A percentile compares a stretch with the other conserved stretches of the same genome.
phyloP scores from a whole-genome alignment of 2,797 vertebrate genomes.

The Otolemur crassicaudatus region DNA sequence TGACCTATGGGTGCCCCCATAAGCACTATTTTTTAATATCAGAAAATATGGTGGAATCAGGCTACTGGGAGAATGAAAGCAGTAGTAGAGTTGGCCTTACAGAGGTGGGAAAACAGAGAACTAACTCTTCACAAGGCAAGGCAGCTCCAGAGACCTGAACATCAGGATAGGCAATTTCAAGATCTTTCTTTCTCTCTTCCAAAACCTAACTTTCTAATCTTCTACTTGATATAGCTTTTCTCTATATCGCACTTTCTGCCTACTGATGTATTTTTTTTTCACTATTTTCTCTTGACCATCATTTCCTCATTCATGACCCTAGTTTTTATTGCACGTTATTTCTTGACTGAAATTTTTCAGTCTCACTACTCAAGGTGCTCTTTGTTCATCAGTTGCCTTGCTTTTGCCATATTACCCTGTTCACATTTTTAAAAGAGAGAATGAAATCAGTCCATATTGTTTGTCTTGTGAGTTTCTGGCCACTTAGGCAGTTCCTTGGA shows the following conservation, averaged over 20 bases:
- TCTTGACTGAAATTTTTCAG: slow-evolving; percentile 64
- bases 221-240: slow-evolving; percentile 13
- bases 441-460: neutral
- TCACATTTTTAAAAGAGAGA: slow-evolving; percentile 23
- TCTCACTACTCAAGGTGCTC: slow-evolving; percentile 38
- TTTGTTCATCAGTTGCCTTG: neutral
- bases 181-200: neutral
- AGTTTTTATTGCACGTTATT: slow-evolving; percentile 25
- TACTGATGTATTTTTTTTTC: neutral
- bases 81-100: neutral
- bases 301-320: slow-evolving; percentile 43
- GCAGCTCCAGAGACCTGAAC: neutral
- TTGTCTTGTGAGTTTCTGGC: slow-evolving; percentile 28
- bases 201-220: neutral
- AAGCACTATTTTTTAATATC: neutral
- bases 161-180: neutral
- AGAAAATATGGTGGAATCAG: neutral
- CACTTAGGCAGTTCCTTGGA: neutral
- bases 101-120: neutral
- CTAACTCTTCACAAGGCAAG: neutral
- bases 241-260: slow-evolving; percentile 2
- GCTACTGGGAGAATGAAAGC: neutral
- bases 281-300: slow-evolving; percentile 48
- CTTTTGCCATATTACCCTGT: slow-evolving; percentile 9
- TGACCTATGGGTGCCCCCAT: too few species aligned